Percentiles rank a stretch among this genome's conserved stretches.
phyloP scores from a whole-genome alignment of 2,113 vertebrate genomes.

The Siniperca knerii region DNA sequence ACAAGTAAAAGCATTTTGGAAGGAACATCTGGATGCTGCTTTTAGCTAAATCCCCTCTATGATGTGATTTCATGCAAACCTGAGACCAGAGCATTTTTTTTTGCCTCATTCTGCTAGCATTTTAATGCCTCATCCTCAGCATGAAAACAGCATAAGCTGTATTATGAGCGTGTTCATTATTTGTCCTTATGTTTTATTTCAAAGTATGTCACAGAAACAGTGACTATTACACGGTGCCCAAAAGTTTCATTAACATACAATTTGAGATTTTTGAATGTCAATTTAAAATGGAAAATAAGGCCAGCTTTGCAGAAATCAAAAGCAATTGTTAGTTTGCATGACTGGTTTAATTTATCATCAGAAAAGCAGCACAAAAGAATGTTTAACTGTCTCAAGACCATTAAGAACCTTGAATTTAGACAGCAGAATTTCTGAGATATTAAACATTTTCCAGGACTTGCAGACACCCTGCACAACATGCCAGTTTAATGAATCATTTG shows the following conservation, averaged over 20 bases:
- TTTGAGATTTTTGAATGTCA: background rate
- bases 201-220: background rate
- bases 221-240: background rate
- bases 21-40: constrained; percentile 39
- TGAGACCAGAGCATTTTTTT: background rate
- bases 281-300: background rate
- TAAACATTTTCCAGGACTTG: background rate
- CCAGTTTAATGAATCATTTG: background rate
- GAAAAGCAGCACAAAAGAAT: background rate
- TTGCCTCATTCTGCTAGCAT: background rate
- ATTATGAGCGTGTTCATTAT: background rate
- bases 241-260: background rate
- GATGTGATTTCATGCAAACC: constrained; percentile 19
- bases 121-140: constrained; percentile 7
- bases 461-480: background rate
- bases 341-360: background rate
- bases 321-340: background rate
- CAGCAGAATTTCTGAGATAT: background rate
- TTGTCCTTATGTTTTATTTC: background rate
- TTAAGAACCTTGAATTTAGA: background rate
- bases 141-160: background rate
- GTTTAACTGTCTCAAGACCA: background rate
- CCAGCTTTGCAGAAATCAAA: no score
- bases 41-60: constrained; percentile 54
- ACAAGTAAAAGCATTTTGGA: background rate